phyloP scores from a whole-genome alignment of 2,113 vertebrate genomes.

The Ailurus styani region DNA sequence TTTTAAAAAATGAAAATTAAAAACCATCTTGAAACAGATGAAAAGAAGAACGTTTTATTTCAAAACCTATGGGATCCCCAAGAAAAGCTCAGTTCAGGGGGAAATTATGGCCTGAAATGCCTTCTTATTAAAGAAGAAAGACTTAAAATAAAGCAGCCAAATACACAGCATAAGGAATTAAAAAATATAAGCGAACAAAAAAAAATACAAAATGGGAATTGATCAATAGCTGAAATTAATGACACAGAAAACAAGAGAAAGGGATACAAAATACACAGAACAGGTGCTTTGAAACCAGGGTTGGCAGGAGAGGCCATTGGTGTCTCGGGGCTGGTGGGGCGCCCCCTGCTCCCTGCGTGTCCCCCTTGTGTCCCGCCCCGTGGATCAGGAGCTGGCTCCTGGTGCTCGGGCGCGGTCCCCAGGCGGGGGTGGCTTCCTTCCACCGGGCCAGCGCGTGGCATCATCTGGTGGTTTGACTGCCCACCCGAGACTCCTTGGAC shows the following conservation, averaged over 20 bases:
- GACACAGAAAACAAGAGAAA: conserved; percentile 15
- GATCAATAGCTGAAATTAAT: conserved; percentile 9
- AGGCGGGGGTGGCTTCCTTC: not conserved
- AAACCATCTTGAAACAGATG: not conserved
- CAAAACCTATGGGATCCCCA: not conserved
- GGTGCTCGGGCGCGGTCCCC: not conserved
- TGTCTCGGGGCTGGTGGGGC: fast-evolving
- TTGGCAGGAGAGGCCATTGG: not conserved
- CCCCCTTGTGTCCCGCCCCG: fast-evolving
- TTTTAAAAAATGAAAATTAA: not conserved
- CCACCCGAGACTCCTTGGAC: not conserved
- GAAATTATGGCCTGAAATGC: not conserved
- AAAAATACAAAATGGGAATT: not conserved
- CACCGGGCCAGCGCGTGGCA: not conserved
- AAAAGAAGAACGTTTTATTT: conserved; percentile 17
- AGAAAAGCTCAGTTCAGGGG: not conserved
- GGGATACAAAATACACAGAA: not conserved
- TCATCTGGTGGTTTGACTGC: not conserved
- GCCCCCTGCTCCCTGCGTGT: fast-evolving
- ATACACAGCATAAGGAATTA: not conserved
- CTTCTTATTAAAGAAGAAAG: conserved; percentile 12
- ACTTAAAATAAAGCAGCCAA: not conserved
- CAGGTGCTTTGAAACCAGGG: not conserved
- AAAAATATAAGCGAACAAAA: not conserved
- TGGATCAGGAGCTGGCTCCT: not conserved